Percentiles rank a stretch among this genome's conserved stretches.
phyloP scores from a whole-genome alignment of 2,888 invertebrate species.

The Marronus borbonicus region DNA sequence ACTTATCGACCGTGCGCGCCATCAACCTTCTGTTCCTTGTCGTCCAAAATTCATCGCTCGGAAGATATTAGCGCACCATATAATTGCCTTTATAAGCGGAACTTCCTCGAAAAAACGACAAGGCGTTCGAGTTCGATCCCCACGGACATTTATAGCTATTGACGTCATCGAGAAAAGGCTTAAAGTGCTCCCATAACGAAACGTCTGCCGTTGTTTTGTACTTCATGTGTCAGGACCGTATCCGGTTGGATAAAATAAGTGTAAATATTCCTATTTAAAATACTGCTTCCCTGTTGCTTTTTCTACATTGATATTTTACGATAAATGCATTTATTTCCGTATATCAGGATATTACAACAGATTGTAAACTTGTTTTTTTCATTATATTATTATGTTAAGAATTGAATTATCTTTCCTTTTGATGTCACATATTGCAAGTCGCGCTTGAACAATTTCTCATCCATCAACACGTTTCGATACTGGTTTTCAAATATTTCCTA shows the following conservation, averaged over 20 bases:
- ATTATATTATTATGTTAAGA: too few species aligned
- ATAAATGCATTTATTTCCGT: too few species aligned
- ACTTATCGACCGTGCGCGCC: slow-evolving; percentile 6
- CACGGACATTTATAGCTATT: slow-evolving; percentile 12
- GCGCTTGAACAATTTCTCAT: too few species aligned
- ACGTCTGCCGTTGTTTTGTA: background rate
- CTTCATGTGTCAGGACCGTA: background rate
- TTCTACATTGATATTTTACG: background rate
- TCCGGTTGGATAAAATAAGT: background rate
- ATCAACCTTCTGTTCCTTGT: slow-evolving; percentile 16
- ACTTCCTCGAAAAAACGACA: slow-evolving; percentile 24
- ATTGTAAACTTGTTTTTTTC: too few species aligned
- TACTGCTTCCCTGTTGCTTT: background rate
- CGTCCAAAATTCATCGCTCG: slow-evolving; percentile 42
- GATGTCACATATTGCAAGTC: too few species aligned
- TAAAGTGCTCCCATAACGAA: slow-evolving; percentile 15
- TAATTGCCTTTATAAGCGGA: slow-evolving; percentile 40
- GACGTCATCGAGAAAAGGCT: slow-evolving; percentile 16
- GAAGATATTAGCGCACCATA: slow-evolving; percentile 43
- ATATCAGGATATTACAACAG: too few species aligned
- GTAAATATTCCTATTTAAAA: slow-evolving; percentile 1
- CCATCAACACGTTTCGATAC: too few species aligned
- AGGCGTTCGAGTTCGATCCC: slow-evolving; percentile 1
- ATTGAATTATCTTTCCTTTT: too few species aligned
- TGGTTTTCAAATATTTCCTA: too few species aligned